These are phyloP conservation scores for Mus spretus DNA, from an alignment of 2,797 vertebrate species.

Conservation along the genomic window DNA sequence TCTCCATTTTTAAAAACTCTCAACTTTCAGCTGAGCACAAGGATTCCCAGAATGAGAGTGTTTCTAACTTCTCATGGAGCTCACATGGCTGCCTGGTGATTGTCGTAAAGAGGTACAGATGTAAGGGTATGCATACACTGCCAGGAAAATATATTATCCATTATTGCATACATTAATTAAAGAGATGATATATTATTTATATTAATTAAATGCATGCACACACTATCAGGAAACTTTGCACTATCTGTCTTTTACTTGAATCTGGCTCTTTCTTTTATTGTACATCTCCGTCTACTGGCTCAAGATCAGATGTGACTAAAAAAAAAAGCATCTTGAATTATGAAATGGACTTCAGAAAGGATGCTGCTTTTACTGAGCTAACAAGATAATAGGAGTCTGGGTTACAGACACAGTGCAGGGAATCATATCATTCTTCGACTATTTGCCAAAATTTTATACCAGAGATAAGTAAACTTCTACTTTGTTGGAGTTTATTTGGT, in stretches of 20 bases:
- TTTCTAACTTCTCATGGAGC: not conserved
- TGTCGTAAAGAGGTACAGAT: not conserved
- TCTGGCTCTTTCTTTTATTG: not conserved
- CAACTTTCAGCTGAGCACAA: not conserved
- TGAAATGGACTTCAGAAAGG: not conserved
- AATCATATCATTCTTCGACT: not conserved
- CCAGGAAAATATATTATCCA: not conserved
- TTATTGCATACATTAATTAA: not conserved
- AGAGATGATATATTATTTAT: no score
- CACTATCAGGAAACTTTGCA: not conserved
- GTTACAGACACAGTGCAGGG: not conserved
- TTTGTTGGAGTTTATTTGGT: not conserved
- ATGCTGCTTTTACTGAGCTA: not conserved
- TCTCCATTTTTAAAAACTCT: not conserved
- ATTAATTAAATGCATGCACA: not conserved
- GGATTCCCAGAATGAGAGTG: not conserved
- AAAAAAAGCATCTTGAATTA: not conserved
- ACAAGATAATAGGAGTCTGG: not conserved
- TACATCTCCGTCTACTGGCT: not conserved
- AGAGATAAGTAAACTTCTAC: slow-evolving; percentile 32
- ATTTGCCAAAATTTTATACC: not conserved
- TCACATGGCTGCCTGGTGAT: not conserved
- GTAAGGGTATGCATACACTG: not conserved
- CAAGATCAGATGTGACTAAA: not conserved
- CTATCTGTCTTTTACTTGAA: not conserved